A percentile compares a stretch with the other conserved stretches of the same genome.
phyloP scores from a whole-genome alignment of 2,113 vertebrate species.

The Platichthys flesus region DNA sequence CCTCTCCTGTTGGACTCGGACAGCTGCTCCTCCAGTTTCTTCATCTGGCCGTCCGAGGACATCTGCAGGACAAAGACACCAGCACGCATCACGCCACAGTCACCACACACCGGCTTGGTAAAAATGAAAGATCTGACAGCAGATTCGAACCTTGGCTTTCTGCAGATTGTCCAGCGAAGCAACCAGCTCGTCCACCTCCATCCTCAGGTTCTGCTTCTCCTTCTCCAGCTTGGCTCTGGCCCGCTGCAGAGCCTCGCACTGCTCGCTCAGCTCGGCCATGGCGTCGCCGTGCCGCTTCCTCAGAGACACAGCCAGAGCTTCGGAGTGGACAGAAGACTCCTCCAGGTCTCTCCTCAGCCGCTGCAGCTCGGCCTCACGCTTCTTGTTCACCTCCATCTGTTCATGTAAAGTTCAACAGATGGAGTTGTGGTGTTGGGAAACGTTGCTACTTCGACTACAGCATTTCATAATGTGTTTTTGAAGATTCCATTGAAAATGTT shows the following conservation, averaged over 20 bases:
- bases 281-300: conserved; percentile 79
- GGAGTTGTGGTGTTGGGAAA: background rate
- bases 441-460: too few relatives aligned
- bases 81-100: background rate
- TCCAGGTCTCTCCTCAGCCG: conserved; percentile 84
- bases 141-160: conserved; percentile 79
- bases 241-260: conserved; percentile 83
- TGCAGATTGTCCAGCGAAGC: conserved; percentile 80
- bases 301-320: conserved; percentile 72
- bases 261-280: conserved; percentile 81
- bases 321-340: conserved; percentile 80
- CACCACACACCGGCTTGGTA: background rate
- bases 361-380: conserved; percentile 83
- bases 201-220: conserved; percentile 83
- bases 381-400: conserved; percentile 85
- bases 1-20: conserved; percentile 78
- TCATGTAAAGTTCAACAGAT: background rate
- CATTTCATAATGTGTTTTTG: too few relatives aligned
- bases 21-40: conserved; percentile 84
- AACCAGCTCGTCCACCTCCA: conserved; percentile 83
- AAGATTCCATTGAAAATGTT: background rate
- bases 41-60: conserved; percentile 78
- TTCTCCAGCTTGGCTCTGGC: conserved; percentile 84
- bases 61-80: conserved; percentile 58
- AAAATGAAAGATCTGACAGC: background rate